Base-by-base conservation (phyloP, 2,888 invertebrate species). In the Cantharis rufa region DNA sequence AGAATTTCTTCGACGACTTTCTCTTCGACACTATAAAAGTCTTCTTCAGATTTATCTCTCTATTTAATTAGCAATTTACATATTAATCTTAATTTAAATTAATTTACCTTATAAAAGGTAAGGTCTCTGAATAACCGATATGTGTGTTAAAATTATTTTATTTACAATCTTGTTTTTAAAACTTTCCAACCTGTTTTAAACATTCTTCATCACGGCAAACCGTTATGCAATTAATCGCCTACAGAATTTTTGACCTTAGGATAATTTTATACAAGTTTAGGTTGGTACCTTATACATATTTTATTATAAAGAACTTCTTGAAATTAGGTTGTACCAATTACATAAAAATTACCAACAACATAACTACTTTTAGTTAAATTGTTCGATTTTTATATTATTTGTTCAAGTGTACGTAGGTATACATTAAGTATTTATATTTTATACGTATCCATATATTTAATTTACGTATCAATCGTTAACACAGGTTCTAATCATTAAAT, bases 401-500 rank as follows among this genome's bases (percentile, higher is more conserved):
- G 70, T 70, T n/a, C n/a, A 62, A 48, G 62, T 16, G 48, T 13
- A 32, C 4, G 11, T 24, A 24, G 4, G 32, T 13, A 13, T 32
- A 32, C 32, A 32, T 24, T 24, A 24, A 24, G 24, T 24, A 24
- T 24, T 24, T 13, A 32, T 64, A 10, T 13, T 5, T 18, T 21
- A 21, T 18, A 16, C 15, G 4, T 18, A 16, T 63, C 1, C 15
- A 27, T 61, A 74, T 74, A 70, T 74, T 74, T 70, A 74, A 70
- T 66, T 66, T 70, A 70, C 69, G 48, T 70, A 72, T 72, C 72
- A 72, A 76, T 70, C 70, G 70, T 64, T 48, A 48, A 70, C 63
- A 72, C 70, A 64, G 70, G 62, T 70, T 76, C 72, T 76, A 72
- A 75, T 73, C 72, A 62, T 70, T 76, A 72, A 76, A 76, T 76